Evolutionary conservation across 2,797 vertebrate species (phyloP).

Genomic region (Heliangelus exortis): DNA sequence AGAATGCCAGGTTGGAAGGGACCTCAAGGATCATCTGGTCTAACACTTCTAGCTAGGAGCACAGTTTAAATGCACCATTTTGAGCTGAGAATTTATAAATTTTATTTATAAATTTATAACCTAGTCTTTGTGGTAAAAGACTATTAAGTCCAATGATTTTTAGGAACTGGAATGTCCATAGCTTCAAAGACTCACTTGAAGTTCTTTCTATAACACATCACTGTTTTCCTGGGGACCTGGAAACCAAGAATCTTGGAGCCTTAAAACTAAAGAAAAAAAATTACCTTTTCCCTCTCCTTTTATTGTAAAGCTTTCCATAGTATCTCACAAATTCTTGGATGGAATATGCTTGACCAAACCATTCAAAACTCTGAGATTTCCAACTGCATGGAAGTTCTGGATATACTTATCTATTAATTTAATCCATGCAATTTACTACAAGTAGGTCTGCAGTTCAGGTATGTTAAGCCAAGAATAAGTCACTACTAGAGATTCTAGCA

Average conservation of each 20-base stretch:
- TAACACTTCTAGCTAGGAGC: too few relatives aligned
- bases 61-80: too few relatives aligned
- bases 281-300: fast-evolving
- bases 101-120: background rate
- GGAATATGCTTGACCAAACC: background rate
- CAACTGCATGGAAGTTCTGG: background rate
- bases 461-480: background rate
- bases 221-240: background rate
- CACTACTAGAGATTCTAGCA: background rate
- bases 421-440: background rate
- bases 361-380: background rate
- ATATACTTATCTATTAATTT: background rate
- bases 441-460: background rate
- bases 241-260: background rate
- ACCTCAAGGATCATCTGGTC: too few relatives aligned
- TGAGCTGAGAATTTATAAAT: too few relatives aligned
- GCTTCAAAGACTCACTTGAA: background rate
- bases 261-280: background rate
- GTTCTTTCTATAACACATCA: background rate
- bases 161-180: background rate
- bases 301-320: background rate
- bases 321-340: background rate
- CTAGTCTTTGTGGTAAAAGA: background rate
- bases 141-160: background rate
- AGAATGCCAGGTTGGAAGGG: too few relatives aligned